phyloP scores from a whole-genome alignment of 2,888 invertebrate genomes.

The Stictocephala bisonia region DNA sequence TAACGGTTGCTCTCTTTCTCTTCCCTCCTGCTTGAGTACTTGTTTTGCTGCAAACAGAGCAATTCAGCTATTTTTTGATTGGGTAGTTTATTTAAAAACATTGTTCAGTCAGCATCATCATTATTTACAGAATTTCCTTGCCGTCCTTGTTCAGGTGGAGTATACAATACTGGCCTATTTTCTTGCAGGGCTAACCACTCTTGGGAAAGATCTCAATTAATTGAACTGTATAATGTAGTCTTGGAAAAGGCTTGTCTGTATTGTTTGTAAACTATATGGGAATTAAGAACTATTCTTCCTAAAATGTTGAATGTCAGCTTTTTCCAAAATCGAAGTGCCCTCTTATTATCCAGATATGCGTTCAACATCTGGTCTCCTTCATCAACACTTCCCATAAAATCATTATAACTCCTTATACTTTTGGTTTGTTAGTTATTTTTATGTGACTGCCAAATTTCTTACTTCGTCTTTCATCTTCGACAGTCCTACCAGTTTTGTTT shows the following conservation, averaged over 20 bases:
- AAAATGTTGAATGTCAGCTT: neutral
- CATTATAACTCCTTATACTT: too few species aligned
- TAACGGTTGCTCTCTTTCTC: neutral
- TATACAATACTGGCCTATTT: neutral
- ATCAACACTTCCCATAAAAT: too few species aligned
- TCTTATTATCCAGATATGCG: neutral
- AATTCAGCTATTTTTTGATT: too few species aligned
- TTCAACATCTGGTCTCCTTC: neutral
- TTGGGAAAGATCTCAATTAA: slow-evolving; percentile 6
- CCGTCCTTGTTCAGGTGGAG: neutral
- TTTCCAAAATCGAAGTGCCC: neutral
- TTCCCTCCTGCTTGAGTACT: too few species aligned
- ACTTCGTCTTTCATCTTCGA: neutral
- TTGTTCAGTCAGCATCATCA: neutral
- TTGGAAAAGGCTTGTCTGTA: neutral
- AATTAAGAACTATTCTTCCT: neutral
- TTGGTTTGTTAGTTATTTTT: neutral
- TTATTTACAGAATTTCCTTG: neutral
- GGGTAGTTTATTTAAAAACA: too few species aligned
- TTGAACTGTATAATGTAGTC: neutral
- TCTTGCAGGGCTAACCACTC: neutral
- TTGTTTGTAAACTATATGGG: neutral
- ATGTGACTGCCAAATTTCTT: neutral
- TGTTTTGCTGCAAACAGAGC: slow-evolving; percentile 25
- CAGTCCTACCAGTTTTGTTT: slow-evolving; percentile 18